Conservation (phyloP, 2,888 invertebrate species). For the Opisthograptis luteolata region DNA sequence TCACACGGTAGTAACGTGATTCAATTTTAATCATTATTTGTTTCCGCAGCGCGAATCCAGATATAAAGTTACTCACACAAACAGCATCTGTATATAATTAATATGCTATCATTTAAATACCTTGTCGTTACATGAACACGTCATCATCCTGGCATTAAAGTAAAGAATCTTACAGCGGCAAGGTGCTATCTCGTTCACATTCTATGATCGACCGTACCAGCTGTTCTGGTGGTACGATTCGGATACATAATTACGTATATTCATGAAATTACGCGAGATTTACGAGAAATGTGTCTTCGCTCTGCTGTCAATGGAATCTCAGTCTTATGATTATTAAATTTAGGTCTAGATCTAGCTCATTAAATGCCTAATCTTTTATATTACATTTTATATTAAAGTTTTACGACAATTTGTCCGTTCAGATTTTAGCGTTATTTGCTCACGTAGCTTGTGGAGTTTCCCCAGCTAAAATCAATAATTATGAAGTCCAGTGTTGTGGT, state of each 20-base stretch:
- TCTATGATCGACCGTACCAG: conserved; percentile 9
- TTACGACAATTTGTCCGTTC: no score
- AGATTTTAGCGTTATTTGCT: no score
- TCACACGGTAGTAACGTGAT: background rate
- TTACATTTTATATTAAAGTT: no score
- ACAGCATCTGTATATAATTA: background rate
- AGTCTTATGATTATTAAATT: background rate
- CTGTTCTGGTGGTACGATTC: conserved; percentile 32
- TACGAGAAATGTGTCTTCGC: conserved; percentile 22
- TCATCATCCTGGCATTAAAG: background rate
- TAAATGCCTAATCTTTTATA: no score
- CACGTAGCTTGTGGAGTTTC: no score
- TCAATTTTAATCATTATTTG: background rate
- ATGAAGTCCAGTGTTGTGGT: no score
- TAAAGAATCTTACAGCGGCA: conserved; percentile 2
- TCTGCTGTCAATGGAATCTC: background rate
- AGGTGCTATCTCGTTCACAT: background rate
- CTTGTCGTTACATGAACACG: conserved; percentile 1
- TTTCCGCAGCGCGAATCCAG: background rate
- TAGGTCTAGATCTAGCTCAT: background rate
- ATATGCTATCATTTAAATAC: background rate
- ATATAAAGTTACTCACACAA: background rate
- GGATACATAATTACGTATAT: conserved; percentile 30
- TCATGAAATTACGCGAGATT: conserved; percentile 47
- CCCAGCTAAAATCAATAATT: no score